Evolutionary conservation across 2,113 vertebrate genomes (phyloP).

Genomic region (Colius striatus): DNA sequence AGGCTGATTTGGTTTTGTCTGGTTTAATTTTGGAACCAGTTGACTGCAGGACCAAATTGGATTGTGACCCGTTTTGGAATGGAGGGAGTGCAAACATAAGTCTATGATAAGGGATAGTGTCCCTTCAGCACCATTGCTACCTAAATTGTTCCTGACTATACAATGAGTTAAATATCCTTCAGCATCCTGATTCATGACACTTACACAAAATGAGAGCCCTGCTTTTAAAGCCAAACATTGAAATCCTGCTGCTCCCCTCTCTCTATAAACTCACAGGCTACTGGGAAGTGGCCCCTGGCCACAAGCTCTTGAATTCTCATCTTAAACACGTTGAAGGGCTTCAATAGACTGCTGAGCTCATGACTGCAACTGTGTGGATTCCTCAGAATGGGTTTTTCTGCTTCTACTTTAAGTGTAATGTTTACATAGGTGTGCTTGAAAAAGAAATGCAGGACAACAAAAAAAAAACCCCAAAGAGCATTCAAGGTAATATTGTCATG

Average conservation of each 20-base stretch:
- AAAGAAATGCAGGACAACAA: background rate
- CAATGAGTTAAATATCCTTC: background rate
- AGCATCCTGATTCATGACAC: background rate
- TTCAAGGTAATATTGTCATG: background rate
- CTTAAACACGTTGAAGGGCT: background rate
- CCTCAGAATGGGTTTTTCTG: background rate
- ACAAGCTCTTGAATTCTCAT: background rate
- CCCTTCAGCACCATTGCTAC: background rate
- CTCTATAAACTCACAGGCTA: background rate
- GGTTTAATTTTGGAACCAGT: background rate
- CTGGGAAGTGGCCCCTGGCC: background rate
- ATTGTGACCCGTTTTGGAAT: background rate
- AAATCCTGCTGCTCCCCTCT: background rate
- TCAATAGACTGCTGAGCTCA: background rate
- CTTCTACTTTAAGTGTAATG: background rate
- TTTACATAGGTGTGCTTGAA: background rate
- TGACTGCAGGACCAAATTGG: background rate
- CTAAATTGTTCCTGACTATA: background rate
- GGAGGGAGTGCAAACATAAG: background rate
- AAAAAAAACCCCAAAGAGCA: background rate
- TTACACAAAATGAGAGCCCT: background rate
- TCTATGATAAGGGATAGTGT: no score
- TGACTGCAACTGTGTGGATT: background rate
- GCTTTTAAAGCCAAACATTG: background rate
- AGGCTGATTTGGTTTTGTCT: background rate